Evolutionary conservation across 2,888 invertebrate species (phyloP).

Genomic region (Cistogaster globosa): DNA sequence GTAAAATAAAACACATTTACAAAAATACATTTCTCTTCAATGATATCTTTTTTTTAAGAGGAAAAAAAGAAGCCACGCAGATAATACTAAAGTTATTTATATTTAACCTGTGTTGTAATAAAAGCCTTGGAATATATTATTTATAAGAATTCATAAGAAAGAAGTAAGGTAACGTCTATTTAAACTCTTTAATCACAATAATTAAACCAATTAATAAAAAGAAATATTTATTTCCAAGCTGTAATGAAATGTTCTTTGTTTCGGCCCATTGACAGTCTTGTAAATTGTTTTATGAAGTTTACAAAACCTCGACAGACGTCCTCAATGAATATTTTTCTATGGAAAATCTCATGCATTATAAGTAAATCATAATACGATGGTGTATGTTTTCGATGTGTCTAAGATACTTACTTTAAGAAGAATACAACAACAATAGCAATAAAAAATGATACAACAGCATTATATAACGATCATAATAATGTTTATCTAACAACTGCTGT

Average conservation of each 20-base stretch:
- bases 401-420: constrained; percentile 31
- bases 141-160: too few relatives aligned
- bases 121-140: too few relatives aligned
- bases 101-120: too few relatives aligned
- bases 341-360: not conserved
- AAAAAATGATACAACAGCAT: constrained; percentile 21
- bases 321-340: constrained; percentile 1
- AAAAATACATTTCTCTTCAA: too few relatives aligned
- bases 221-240: not conserved
- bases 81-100: too few relatives aligned
- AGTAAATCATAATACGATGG: not conserved
- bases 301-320: not conserved
- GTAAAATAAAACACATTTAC: too few relatives aligned
- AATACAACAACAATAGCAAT: constrained; percentile 1
- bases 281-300: not conserved
- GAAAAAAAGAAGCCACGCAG: too few relatives aligned
- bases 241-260: constrained; percentile 37
- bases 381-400: constrained; percentile 28
- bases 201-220: too few relatives aligned
- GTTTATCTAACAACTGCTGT: constrained; percentile 58
- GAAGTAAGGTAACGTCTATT: too few relatives aligned
- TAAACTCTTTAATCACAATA: too few relatives aligned
- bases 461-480: constrained; percentile 55
- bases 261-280: constrained; percentile 22
- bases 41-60: too few relatives aligned